phyloP scores from a whole-genome alignment of 2,888 invertebrate species.

The Pasiphila rectangulata region DNA sequence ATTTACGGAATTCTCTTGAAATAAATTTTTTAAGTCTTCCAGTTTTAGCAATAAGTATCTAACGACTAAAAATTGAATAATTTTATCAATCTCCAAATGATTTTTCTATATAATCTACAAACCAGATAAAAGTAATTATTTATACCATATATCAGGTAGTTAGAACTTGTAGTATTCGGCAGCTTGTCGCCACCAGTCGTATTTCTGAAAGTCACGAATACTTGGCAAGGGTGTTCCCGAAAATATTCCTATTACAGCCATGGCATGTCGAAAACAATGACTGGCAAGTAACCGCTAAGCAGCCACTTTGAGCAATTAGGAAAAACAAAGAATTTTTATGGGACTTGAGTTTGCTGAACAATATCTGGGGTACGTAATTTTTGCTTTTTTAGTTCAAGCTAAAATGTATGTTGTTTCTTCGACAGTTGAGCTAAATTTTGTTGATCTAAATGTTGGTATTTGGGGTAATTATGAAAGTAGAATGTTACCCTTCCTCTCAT shows the following conservation, averaged over 20 bases:
- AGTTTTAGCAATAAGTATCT: no score
- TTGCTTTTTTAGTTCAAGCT: neutral
- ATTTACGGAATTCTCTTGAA: no score
- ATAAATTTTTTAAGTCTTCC: no score
- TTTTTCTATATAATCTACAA: slow-evolving; percentile 1
- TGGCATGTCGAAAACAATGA: slow-evolving; percentile 76
- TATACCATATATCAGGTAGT: slow-evolving; percentile 14
- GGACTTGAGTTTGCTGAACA: slow-evolving; percentile 42
- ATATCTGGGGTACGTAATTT: slow-evolving; percentile 20
- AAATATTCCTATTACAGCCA: slow-evolving; percentile 69
- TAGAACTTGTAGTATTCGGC: slow-evolving; percentile 40
- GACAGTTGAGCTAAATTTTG: no score
- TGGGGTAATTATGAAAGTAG: no score
- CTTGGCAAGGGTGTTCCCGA: slow-evolving; percentile 57
- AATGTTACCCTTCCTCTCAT: no score
- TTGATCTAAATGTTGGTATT: no score
- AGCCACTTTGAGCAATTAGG: slow-evolving; percentile 78
- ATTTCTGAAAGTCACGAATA: slow-evolving; percentile 69
- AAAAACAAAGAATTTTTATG: slow-evolving; percentile 79
- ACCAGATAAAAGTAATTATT: slow-evolving; percentile 24
- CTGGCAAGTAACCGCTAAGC: slow-evolving; percentile 69
- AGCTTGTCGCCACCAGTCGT: slow-evolving; percentile 45
- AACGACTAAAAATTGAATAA: neutral
- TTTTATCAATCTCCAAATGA: neutral
- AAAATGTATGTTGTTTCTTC: no score